Evolutionary conservation across 1,140 invertebrate genomes (phyloP), one percentile per base, ranked within the genome.

Genomic region (Reticulitermes speratus): DNA sequence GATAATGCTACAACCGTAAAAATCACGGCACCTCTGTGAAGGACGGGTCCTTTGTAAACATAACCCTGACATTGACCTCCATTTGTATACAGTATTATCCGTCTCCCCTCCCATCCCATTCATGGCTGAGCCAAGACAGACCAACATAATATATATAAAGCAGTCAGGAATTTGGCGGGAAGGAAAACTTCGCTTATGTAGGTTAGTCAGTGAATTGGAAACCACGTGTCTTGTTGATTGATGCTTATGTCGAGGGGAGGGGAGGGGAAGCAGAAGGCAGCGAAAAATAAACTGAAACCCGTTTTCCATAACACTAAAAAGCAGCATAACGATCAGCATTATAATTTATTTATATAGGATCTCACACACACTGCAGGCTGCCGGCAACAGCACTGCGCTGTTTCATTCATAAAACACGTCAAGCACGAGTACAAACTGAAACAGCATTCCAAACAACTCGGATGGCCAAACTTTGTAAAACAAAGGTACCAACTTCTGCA

Each of bases 121-220:
- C 83, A 52, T 32, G 44, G 25, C 9, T 25, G 32, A 84, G 83
- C 44, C 65, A 75, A 45, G 83, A 84, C 44, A 84, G 83, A 84
- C 83, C 83, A 52, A 52, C 83, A 84, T 84, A 84, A 84, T 52
- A 84, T 84, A 45, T 45, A 44, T 84, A 84, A 45, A 84, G 83
- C 83, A 84, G 83, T 30, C 21, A 44, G 83, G 83, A 84, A 84
- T 84, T 84, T 84, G 83, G 83, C 83, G 83, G 83, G 83, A 32
- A 75, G 83, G 44, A 45, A 84, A 84, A 32, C 83, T 84, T 84
- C 83, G 83, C 83, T 84, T 84, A 44, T 45, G 44, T 44, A 84
- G 44, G 48, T 84, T 52, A 84, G 8, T n/a, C 44, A 84, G 83
- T 44, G 83, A 84, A 75, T 75, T 75, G 65, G 65, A 75, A 75